A percentile compares a stretch with the other conserved stretches of the same genome.
phyloP scores from a whole-genome alignment of 2,797 vertebrate genomes.

The Choloepus didactylus region DNA sequence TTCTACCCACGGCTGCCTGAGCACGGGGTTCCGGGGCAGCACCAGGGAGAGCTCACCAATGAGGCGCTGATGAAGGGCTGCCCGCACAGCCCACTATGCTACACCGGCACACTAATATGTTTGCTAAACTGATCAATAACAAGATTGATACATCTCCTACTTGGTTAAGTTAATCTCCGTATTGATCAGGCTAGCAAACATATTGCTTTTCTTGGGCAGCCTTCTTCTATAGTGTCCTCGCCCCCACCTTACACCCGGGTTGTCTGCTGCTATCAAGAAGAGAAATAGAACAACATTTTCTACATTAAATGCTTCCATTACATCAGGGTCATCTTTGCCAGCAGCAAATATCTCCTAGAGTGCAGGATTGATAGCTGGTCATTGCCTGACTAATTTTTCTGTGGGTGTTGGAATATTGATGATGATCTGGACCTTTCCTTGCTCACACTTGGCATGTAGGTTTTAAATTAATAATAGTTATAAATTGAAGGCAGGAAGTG shows the following conservation, averaged over 20 bases:
- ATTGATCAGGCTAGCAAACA: constrained; percentile 87
- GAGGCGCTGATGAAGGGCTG: not conserved
- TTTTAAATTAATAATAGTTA: constrained; percentile 77
- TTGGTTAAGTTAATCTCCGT: constrained; percentile 87
- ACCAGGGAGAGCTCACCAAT: not conserved
- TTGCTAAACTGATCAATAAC: constrained; percentile 87
- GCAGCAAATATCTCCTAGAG: constrained; percentile 65
- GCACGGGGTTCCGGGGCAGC: rapidly evolving
- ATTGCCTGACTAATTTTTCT: constrained; percentile 72
- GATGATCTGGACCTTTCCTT: constrained; percentile 58
- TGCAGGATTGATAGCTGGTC: constrained; percentile 43
- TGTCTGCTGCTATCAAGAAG: constrained; percentile 80
- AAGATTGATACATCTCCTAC: constrained; percentile 85
- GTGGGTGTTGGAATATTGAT: constrained; percentile 63
- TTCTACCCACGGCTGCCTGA: rapidly evolving
- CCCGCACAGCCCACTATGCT: not conserved
- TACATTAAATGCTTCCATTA: constrained; percentile 78
- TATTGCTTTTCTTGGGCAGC: constrained; percentile 80
- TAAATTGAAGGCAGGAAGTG: constrained; percentile 16
- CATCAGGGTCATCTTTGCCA: constrained; percentile 79
- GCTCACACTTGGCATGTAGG: not conserved
- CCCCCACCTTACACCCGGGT: not conserved
- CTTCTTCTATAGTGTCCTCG: not conserved
- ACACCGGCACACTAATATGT: constrained; percentile 72
- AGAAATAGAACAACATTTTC: constrained; percentile 81